Evolutionary conservation across 2,888 invertebrate genomes (phyloP), one percentile per base, ranked within the genome.

Genomic region (Zootermopsis nevadensis): DNA sequence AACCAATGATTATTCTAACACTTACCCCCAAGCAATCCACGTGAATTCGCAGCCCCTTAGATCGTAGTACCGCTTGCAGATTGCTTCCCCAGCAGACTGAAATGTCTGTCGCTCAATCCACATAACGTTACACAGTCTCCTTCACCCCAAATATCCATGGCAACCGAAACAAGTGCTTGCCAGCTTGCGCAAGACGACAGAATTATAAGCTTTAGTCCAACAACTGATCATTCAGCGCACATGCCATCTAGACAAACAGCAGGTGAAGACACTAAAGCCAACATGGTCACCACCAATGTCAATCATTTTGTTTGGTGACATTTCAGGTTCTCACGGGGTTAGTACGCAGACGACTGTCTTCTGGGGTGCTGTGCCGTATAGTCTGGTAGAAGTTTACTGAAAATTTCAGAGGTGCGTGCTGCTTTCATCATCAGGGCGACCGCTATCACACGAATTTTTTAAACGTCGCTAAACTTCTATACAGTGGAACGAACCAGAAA

Each of bases 101-200:
- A 69, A 69, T 19, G 30, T 33, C 69, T 33, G 1, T 12, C 69
- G 33, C 33, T 2, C 8, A 30, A 22, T 33, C 33, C 30, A 33
- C 69, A 33, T 33, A 19, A 30, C 22, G 27, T 8, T 15, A 0
- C 6, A 8, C 31, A 3, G 15, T 7, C 69, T 31, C 2, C 33
- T 33, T 12, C 69, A 10, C 8, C 69, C 69, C 33, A 10, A 8
- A 30, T 69, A 69, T 33, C 69, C 31, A 69, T 69, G 69, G 33
- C 69, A 69, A 69, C 69, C 69, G 7, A 69, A 69, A 69, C 69
- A 69, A 69, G 69, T 69, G 69, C 19, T 60, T n/a, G 48, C 19
- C 48, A 27, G 69, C 69, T 69, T 69, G 69, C 69, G 69, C 69
- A 69, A 69, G 69, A 69, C 69, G 30, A 33, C 69, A 8, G 27